Base-by-base conservation (phyloP, 2,113 vertebrate genomes). In the Pipa parva region DNA sequence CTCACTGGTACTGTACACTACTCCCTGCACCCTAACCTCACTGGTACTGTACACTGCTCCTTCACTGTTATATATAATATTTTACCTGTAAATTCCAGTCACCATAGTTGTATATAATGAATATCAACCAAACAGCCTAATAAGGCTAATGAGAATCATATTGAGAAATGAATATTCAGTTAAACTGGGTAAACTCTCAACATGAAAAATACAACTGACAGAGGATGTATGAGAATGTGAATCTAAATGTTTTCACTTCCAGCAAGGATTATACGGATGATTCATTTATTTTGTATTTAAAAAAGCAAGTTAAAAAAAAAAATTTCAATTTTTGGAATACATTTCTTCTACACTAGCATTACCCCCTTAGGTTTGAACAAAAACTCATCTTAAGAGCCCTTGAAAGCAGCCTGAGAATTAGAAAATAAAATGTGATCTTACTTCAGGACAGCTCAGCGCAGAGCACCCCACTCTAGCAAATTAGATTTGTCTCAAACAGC, bases 401-500 rank as follows among this genome's bases (percentile, higher is more conserved):
- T 54, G 62, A 54, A 63, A 33, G 6, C 2, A 31, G 28, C 28
- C 21, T 11, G 28, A 36, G 48, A 51, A 63, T 63, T 54, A 49
- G 49, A 49, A 17, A 17, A 2, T 15, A n/a, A n/a, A n/a, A n/a
- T n/a, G n/a, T n/a, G n/a, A n/a, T n/a, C n/a, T 39, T n/a, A 13
- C 28, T 26, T 37, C 36, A 8, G 36, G 50, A 45, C 50, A 20
- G 33, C 3, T 6, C 39, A 42, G 25, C 20, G 26, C 15, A 2
- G 2, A 29, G 25, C 13, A n/a, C 26, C 39, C 50, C 63, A 45
- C 50, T 64, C 36, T 45, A 64, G 21, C 25, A 64, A 64, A 64
- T 64, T 15, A 55, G 50, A 45, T 54, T 55, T 25, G n/a, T 22
- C 42, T 11, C 49, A 42, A 27, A 49, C 62, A 39, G 62, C 49